Base-by-base conservation (phyloP, 92 coral and sea anemone species). In the Palythoa grandiflora region DNA sequence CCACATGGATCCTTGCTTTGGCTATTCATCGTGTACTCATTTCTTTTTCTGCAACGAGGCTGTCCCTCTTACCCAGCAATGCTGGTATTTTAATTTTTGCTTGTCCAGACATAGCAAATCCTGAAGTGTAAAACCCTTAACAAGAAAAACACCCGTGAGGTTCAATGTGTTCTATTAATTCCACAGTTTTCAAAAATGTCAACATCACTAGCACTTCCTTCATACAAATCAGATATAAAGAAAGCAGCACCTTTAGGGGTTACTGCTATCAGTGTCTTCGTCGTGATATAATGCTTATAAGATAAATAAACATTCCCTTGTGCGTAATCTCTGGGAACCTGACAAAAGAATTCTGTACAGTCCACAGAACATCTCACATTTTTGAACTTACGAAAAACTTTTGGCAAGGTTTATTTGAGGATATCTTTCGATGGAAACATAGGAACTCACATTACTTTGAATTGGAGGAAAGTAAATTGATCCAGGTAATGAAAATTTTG, bases 331-430 rank as follows among this genome's bases (percentile, higher is more conserved):
- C 89, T 75, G 20, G 84, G 74, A 13, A 40, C 55, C 35, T 89
- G 37, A 44, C 84, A 83, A 83, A 73, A 83, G 66, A 84, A 80
- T 51, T 89, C 92, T 35, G 78, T 84, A 84, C 89, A 89, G 74
- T 89, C 89, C 21, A 89, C 92, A 60, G 84, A 83, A 75, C 89
- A 83, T 35, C 92, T 57, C 5, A 89, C 73, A 73, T 89, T 89
- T 70, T 83, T 89, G 28, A 83, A 83, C 36, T 38, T 80, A 35
- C 66, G 16, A 78, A 89, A 89, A 9, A 83, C 88, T 59, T 72
- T 75, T 36, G 78, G 92, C 28, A 83, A 81, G n/a, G 61, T 36
- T 66, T 39, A 68, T 48, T 84, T 83, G 51, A 74, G 51, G 38
- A 73, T 77, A 77, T 83, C 87, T 37, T 63, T 88, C 48, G 51